Evolutionary conservation across 1,140 invertebrate genomes (phyloP).

Genomic region (Pseudoatta argentina): DNA sequence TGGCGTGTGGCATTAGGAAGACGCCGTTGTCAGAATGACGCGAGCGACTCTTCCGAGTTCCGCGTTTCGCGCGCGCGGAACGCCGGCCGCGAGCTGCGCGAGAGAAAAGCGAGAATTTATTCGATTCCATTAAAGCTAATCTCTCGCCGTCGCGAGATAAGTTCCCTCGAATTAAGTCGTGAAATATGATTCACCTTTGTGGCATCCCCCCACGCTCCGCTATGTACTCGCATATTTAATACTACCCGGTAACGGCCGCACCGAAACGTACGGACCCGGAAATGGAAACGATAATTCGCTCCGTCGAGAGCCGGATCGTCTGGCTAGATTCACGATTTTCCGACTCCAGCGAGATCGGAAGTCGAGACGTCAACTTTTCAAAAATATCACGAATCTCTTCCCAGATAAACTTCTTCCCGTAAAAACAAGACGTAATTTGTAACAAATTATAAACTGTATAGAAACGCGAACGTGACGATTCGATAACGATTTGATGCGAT

Average conservation of each 20-base stretch:
- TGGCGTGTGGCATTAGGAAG: conserved; percentile 21
- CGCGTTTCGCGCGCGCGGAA: conserved; percentile 29
- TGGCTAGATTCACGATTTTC: neutral
- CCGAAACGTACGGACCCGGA: conserved; percentile 35
- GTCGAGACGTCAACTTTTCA: neutral
- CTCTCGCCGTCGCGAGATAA: conserved; percentile 57
- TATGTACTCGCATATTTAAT: conserved; percentile 55
- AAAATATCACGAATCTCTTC: neutral
- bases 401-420: neutral
- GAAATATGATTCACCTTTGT: conserved; percentile 60
- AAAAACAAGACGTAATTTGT: neutral
- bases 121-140: conserved; percentile 60
- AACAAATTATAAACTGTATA: neutral
- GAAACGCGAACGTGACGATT: neutral
- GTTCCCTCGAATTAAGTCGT: conserved; percentile 59
- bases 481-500: neutral
- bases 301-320: neutral
- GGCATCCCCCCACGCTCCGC: neutral
- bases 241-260: conserved; percentile 4
- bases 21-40: conserved; percentile 40
- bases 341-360: neutral
- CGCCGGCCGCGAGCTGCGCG: conserved; percentile 8
- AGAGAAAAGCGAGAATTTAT: conserved; percentile 58
- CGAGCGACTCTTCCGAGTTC: conserved; percentile 8
- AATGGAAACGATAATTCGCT: conserved; percentile 47